Evolutionary conservation across 1,140 invertebrate species (phyloP).

Genomic region (Archivesica marissinica): DNA sequence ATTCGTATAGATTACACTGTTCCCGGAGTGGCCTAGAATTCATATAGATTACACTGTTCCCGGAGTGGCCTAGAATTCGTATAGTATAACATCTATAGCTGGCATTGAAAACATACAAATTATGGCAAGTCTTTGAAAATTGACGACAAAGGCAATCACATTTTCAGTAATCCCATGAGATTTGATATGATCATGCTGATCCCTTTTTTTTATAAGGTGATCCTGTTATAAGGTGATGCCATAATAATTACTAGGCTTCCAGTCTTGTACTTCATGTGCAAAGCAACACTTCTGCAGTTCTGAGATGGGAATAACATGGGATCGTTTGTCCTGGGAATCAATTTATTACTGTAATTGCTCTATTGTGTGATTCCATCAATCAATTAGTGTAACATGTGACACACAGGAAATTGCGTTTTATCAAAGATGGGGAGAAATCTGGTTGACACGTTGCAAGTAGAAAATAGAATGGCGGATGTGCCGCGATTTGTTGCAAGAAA

Average conservation of each 20-base stretch:
- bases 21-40: too few species aligned
- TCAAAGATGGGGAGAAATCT: conserved; percentile 10
- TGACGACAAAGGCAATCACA: not conserved
- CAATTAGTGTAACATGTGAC: conserved; percentile 48
- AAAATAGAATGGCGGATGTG: too few species aligned
- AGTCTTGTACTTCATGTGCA: not conserved
- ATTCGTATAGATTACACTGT: too few species aligned
- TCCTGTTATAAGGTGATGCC: too few species aligned
- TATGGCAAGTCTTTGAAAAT: too few species aligned
- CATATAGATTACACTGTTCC: too few species aligned
- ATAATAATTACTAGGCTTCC: too few species aligned
- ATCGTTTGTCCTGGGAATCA: conserved; percentile 28
- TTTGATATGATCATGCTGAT: not conserved
- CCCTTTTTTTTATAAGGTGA: too few species aligned
- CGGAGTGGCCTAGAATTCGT: too few species aligned
- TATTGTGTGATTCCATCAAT: conserved; percentile 44
- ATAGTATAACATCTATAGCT: too few species aligned
- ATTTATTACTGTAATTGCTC: conserved; percentile 46
- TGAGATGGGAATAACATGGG: conserved; percentile 16
- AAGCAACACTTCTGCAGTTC: conserved; percentile 10
- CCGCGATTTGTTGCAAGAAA: too few species aligned
- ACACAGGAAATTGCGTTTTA: conserved; percentile 40
- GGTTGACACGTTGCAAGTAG: not conserved
- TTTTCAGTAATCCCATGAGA: not conserved
- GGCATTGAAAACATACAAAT: too few species aligned